Evolutionary conservation across 1,140 invertebrate species (phyloP).

Genomic region (Vanessa tameamea): DNA sequence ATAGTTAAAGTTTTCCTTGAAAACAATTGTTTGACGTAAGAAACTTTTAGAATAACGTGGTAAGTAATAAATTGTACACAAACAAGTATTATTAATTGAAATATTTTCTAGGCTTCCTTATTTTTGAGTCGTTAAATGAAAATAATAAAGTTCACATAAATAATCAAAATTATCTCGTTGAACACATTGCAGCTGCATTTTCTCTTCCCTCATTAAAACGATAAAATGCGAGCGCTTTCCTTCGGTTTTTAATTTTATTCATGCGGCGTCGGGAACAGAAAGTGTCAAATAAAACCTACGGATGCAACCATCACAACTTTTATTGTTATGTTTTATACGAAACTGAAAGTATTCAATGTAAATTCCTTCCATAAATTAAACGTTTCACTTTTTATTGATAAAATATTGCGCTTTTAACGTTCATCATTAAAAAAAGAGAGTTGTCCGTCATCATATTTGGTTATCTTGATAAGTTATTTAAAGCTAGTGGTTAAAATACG

Average conservation of each 20-base stretch:
- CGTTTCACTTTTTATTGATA: too few species aligned
- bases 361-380: too few species aligned
- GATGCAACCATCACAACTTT: not conserved
- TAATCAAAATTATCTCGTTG: constrained; percentile 7
- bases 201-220: constrained; percentile 17
- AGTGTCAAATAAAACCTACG: constrained; percentile 10
- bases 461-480: too few species aligned
- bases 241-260: constrained; percentile 17
- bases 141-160: not conserved
- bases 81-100: not conserved
- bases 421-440: too few species aligned
- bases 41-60: too few species aligned
- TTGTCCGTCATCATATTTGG: too few species aligned
- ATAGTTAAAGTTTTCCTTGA: too few species aligned
- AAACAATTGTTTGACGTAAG: too few species aligned
- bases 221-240: constrained; percentile 10
- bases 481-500: too few species aligned
- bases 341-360: too few species aligned
- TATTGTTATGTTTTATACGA: not conserved
- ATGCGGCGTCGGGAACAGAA: constrained; percentile 2
- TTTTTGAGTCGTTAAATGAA: not conserved
- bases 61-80: not conserved
- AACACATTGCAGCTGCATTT: constrained; percentile 1
- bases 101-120: not conserved
- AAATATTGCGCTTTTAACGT: too few species aligned